Percentiles rank a stretch among this genome's conserved stretches.
phyloP scores from a whole-genome alignment of 2,113 vertebrate genomes.

The Sceloporus undulatus region DNA sequence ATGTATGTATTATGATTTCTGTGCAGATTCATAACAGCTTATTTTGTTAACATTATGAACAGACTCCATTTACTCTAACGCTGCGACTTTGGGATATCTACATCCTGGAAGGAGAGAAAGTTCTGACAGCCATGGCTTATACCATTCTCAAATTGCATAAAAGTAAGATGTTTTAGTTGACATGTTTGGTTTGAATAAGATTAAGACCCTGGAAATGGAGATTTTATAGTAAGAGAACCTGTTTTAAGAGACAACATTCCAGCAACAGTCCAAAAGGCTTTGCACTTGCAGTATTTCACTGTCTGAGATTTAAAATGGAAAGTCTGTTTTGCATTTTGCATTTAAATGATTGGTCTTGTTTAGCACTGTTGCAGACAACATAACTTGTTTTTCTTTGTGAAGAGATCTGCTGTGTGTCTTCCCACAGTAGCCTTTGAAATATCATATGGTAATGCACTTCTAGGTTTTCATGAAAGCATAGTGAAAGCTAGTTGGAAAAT shows the following conservation, averaged over 20 bases:
- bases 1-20: background rate
- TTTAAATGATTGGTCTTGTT: background rate
- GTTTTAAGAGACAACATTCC: background rate
- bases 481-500: background rate
- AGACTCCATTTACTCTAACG: conserved; percentile 90
- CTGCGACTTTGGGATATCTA: conserved; percentile 90
- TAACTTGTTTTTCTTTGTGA: background rate
- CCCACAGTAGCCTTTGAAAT: background rate
- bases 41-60: conserved; percentile 52
- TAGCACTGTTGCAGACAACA: background rate
- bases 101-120: conserved; percentile 87
- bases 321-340: background rate
- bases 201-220: background rate
- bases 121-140: conserved; percentile 86
- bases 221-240: background rate
- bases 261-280: background rate
- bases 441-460: background rate
- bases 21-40: background rate
- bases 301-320: background rate
- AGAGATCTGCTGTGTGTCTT: background rate
- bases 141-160: conserved; percentile 88
- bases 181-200: background rate
- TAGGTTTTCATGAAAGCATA: background rate
- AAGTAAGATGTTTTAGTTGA: conserved; percentile 79
- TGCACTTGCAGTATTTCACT: background rate